Percentiles rank a stretch among this genome's conserved stretches.
These are phyloP conservation scores for Pyrrhura leucotis DNA, from an alignment of 2,797 vertebrate species.

Conservation along the genomic window DNA sequence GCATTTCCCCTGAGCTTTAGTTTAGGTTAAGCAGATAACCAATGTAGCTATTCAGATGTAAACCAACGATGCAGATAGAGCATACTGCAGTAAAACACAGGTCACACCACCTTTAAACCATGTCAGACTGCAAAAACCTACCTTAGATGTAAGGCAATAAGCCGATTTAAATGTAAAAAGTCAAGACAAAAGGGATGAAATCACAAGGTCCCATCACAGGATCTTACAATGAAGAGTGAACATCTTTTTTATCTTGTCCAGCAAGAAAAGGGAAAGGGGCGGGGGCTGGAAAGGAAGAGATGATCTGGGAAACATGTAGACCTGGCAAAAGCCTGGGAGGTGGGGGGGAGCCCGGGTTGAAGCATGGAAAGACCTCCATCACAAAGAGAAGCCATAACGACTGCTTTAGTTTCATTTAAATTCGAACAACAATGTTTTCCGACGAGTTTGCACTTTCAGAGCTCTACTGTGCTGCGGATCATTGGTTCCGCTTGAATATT, in stretches of 20 bases:
- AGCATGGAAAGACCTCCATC: not conserved
- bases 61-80: not conserved
- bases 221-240: not conserved
- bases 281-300: not conserved
- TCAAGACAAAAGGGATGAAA: not conserved
- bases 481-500: not conserved
- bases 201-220: not conserved
- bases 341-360: rapidly evolving
- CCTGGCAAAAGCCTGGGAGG: not conserved
- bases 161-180: not conserved
- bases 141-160: not conserved
- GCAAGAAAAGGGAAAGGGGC: not conserved
- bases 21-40: not conserved
- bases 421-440: not conserved
- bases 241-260: not conserved
- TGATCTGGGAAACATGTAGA: not conserved
- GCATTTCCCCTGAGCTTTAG: not conserved
- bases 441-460: not conserved
- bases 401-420: not conserved
- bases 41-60: not conserved
- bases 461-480: not conserved
- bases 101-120: not conserved
- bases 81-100: not conserved
- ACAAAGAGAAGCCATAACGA: not conserved
- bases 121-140: not conserved